A percentile compares a stretch with the other conserved stretches of the same genome.
phyloP scores from a whole-genome alignment of 2,888 invertebrate genomes.

The Rhopalosiphum nymphaeae region DNA sequence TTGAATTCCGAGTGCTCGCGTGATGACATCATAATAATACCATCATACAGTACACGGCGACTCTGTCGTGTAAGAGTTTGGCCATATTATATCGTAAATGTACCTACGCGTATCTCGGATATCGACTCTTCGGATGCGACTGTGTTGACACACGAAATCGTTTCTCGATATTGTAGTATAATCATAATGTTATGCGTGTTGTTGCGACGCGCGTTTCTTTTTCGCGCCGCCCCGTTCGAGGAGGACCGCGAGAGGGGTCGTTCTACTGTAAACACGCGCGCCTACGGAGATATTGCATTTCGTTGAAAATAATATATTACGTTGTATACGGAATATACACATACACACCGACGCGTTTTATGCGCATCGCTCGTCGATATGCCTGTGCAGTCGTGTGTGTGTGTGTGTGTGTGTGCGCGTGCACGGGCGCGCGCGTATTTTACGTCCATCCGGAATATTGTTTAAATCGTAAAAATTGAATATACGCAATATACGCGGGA shows the following conservation, averaged over 20 bases:
- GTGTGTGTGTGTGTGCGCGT: no score
- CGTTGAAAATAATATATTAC: neutral
- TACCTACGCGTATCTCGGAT: neutral
- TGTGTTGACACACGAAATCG: neutral
- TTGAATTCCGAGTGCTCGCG: neutral
- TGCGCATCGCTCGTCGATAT: neutral
- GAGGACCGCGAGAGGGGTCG: neutral
- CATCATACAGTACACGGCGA: no score
- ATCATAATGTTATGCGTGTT: neutral
- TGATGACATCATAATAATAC: neutral
- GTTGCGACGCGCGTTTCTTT: neutral
- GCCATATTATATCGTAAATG: no score
- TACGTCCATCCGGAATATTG: constrained; percentile 4
- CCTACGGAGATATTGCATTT: neutral
- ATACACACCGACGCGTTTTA: no score
- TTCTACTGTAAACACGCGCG: constrained; percentile 20
- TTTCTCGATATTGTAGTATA: neutral
- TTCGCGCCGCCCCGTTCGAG: neutral
- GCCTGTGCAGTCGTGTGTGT: no score
- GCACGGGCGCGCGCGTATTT: neutral
- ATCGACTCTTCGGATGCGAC: neutral
- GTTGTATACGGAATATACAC: neutral
- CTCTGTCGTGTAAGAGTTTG: no score
- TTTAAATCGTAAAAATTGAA: constrained; percentile 52
- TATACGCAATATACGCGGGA: neutral